Percentiles rank a stretch among this genome's conserved stretches.
These are phyloP conservation scores for Coenonympha glycerion DNA, from an alignment of 2,888 invertebrate genomes.

Conservation along the genomic window DNA sequence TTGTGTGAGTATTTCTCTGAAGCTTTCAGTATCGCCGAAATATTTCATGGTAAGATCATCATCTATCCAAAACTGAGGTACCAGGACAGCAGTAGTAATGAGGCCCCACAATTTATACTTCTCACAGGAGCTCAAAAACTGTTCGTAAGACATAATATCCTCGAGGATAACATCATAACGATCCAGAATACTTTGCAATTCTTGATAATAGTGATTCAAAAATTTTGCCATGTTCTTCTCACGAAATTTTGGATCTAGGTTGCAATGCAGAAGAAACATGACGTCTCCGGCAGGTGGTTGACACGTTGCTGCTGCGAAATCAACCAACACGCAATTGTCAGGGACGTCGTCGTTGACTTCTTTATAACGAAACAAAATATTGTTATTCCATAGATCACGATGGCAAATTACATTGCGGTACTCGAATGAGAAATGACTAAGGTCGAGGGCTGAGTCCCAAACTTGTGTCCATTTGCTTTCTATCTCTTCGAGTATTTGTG, in stretches of 20 bases:
- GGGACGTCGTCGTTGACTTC: slow-evolving; percentile 44
- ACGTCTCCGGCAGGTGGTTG: slow-evolving; percentile 81
- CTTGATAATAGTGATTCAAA: slow-evolving; percentile 74
- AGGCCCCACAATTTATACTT: slow-evolving; percentile 73
- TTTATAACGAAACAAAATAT: slow-evolving; percentile 74
- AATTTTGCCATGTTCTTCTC: slow-evolving; percentile 65
- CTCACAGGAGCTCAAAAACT: slow-evolving; percentile 61
- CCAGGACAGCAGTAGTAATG: slow-evolving; percentile 72
- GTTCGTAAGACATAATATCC: slow-evolving; percentile 51
- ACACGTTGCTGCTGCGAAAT: slow-evolving; percentile 81
- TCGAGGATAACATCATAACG: slow-evolving; percentile 52
- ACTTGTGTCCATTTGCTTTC: slow-evolving; percentile 46
- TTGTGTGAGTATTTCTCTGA: slow-evolving; percentile 70
- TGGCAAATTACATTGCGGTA: slow-evolving; percentile 75
- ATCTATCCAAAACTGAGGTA: slow-evolving; percentile 72
- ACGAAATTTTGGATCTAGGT: slow-evolving; percentile 65
- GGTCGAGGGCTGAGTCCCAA: slow-evolving; percentile 46
- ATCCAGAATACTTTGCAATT: slow-evolving; percentile 57
- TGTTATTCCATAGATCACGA: slow-evolving; percentile 80
- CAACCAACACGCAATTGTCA: slow-evolving; percentile 78
- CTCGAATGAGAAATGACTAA: slow-evolving; percentile 44
- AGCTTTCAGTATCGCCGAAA: slow-evolving; percentile 66
- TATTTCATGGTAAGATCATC: slow-evolving; percentile 61
- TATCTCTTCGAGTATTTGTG: slow-evolving; percentile 36
- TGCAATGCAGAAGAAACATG: slow-evolving; percentile 73